phyloP scores from a whole-genome alignment of 64 coral and sea anemone species.

The Astreopora myriophthalma region DNA sequence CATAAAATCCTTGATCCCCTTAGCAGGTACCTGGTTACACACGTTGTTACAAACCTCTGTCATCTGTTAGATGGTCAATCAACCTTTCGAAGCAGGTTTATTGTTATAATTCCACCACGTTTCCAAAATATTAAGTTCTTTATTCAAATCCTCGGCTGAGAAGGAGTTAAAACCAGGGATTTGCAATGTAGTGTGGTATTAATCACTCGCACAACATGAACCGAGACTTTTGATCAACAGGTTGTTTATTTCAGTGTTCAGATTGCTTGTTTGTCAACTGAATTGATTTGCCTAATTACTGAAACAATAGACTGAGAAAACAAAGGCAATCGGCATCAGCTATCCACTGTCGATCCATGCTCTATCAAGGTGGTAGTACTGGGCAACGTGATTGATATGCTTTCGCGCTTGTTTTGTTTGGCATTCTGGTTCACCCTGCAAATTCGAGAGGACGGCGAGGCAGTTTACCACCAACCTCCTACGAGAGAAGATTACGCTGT shows the following conservation, averaged over 20 bases:
- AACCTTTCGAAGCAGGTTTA: neutral
- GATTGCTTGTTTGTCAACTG: too few species aligned
- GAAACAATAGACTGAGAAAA: neutral
- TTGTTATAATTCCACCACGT: neutral
- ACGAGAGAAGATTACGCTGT: slow-evolving; percentile 21
- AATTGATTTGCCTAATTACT: too few species aligned
- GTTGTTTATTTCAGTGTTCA: too few species aligned
- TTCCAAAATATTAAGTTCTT: neutral
- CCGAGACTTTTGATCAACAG: too few species aligned
- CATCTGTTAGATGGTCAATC: neutral
- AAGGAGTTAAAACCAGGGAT: neutral
- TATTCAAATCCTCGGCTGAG: neutral
- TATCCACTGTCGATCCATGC: too few species aligned
- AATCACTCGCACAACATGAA: neutral
- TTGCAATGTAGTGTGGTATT: neutral
- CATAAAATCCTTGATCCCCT: neutral
- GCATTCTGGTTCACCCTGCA: neutral
- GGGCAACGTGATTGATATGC: neutral
- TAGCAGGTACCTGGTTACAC: neutral
- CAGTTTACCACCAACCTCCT: neutral
- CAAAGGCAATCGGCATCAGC: neutral
- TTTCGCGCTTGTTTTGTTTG: neutral
- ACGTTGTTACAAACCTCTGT: neutral
- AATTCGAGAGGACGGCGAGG: neutral
- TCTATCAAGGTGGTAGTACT: neutral